Percentiles rank a stretch among this genome's conserved stretches.
Evolutionary conservation across 2,888 invertebrate species (phyloP).

Genomic region (Dryobota labecula): DNA sequence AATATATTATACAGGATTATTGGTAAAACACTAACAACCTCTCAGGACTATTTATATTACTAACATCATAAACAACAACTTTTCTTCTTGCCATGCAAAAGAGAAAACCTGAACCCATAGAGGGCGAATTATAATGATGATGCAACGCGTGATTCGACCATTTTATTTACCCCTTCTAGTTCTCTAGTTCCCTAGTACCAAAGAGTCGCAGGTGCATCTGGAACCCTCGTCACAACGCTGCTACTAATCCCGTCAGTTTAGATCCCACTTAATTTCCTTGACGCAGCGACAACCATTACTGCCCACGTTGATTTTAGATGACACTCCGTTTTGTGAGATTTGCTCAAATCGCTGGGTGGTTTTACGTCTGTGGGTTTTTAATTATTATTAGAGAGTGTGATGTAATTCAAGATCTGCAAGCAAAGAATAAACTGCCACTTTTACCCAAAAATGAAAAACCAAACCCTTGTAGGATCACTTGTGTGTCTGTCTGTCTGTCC

Average conservation of each 20-base stretch:
- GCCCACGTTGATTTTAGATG: constrained; percentile 58
- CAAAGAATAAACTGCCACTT: too few relatives aligned
- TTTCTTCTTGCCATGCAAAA: neutral
- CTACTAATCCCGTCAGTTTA: constrained; percentile 71
- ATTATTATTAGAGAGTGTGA: neutral
- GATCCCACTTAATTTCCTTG: constrained; percentile 74
- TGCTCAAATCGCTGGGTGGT: neutral
- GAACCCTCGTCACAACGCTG: constrained; percentile 73
- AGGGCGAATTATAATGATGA: too few relatives aligned
- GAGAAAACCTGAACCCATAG: neutral
- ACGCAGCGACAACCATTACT: constrained; percentile 63
- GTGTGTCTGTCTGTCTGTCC: too few relatives aligned
- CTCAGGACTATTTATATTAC: too few relatives aligned
- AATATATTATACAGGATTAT: too few relatives aligned
- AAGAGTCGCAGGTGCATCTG: constrained; percentile 72
- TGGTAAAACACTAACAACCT: too few relatives aligned
- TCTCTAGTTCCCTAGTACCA: constrained; percentile 8
- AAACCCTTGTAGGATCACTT: too few relatives aligned
- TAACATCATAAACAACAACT: too few relatives aligned
- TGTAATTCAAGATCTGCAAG: neutral
- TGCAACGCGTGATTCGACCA: too few relatives aligned
- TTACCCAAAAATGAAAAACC: too few relatives aligned
- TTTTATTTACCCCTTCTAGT: constrained; percentile 41
- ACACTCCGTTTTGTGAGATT: constrained; percentile 40
- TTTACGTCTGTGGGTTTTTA: neutral